Conservation (phyloP, 2,113 vertebrate species). For the Saccopteryx leptura region DNA sequence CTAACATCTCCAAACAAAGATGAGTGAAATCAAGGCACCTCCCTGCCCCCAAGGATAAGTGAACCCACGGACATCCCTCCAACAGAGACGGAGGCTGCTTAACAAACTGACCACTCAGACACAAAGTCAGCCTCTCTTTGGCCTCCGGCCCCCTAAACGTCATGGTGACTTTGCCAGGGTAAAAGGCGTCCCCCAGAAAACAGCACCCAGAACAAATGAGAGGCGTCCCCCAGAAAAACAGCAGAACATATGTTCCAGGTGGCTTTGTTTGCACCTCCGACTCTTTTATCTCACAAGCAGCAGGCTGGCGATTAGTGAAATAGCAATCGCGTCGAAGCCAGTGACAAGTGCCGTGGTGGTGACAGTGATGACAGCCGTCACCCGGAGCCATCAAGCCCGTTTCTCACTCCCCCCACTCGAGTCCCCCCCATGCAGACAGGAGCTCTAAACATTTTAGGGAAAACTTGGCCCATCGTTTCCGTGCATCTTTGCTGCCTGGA, state of each 20-base stretch:
- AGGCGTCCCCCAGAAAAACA: background rate
- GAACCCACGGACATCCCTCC: fast-evolving
- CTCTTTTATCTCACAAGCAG: conserved; percentile 28
- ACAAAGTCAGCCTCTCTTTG: background rate
- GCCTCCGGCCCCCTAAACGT: background rate
- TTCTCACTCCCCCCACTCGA: background rate
- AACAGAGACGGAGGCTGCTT: fast-evolving
- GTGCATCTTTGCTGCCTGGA: conserved; percentile 75
- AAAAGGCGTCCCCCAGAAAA: background rate
- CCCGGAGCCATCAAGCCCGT: background rate
- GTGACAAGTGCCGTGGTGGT: background rate
- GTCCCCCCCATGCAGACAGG: background rate
- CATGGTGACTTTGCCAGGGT: background rate
- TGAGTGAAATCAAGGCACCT: background rate
- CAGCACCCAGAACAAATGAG: background rate
- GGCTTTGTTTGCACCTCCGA: background rate
- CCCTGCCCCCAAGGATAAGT: background rate
- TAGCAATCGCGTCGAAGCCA: background rate
- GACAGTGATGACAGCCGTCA: background rate
- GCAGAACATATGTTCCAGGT: background rate
- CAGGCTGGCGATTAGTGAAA: conserved; percentile 65
- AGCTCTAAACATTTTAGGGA: conserved; percentile 48
- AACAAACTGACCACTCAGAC: background rate
- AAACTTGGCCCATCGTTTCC: conserved; percentile 65
- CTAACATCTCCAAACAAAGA: background rate